Base-by-base conservation (phyloP, 2,797 vertebrate genomes). In the Arctocebus calabarensis region DNA sequence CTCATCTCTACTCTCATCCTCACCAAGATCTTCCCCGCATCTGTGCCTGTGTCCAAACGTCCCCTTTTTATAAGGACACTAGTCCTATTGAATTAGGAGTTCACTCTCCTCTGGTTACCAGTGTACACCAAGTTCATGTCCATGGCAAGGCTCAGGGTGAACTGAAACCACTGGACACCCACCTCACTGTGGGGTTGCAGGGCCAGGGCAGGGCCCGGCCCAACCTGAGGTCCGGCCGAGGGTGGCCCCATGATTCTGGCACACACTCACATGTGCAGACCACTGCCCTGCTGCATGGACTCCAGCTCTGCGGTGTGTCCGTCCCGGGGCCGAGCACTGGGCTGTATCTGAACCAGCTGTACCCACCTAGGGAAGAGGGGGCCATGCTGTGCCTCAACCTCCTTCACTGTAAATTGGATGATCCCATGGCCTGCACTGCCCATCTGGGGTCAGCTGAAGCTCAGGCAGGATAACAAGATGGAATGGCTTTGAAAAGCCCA, bases 401-500 rank as follows among this genome's bases (percentile, higher is more conserved):
- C 82, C 57, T 82, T 14, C 23, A 9, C 37, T 32, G 40, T 32
- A 57, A 48, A 5, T 5, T 7, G 55, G 7, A 32, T 16, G 11
- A 64, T 32, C n/a, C 59, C 43, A 48, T 34, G 23, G 5, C n/a
- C 29, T 19, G 32, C 13, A 10, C 13, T 52, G 45, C 68, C 57
- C 43, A 25, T 40, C 34, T 40, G 40, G 19, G 27, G 45, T 62
- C 34, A 48, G 32, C 52, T 3, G n/a, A 85, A 34, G 32, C 68
- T 66, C 74, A 20, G 40, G 7, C 1, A 10, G 71, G 40, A 52
- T n/a, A 55, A 19, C 27, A 34, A 17, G 64, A 23, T 17, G 71
- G 61, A 61, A 43, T 0, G 13, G 17, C 78, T 88, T 88, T 84
- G 86, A 43, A 61, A 94, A 88, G 37, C 64, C 73, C 71, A 23